phyloP scores from a whole-genome alignment of 2,797 vertebrate species.

The Remorina albescens region DNA sequence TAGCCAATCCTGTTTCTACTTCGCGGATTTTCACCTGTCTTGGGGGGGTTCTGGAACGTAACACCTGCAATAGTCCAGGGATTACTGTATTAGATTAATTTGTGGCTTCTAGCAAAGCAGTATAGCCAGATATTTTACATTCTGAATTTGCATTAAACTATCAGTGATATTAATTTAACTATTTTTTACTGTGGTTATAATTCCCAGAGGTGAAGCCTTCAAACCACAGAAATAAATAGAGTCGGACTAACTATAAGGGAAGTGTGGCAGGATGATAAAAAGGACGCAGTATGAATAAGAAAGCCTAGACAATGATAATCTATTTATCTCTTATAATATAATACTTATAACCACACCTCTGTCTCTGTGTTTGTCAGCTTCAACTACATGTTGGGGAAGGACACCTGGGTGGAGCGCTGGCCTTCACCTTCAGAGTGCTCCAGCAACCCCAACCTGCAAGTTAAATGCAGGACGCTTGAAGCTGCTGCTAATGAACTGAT shows the following conservation, averaged over 20 bases:
- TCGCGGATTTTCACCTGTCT: no score
- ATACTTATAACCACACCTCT: not conserved
- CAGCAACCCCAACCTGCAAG: slow-evolving; percentile 18
- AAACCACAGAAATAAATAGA: no score
- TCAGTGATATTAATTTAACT: not conserved
- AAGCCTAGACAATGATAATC: no score
- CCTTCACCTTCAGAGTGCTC: slow-evolving; percentile 73
- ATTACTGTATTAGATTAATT: not conserved
- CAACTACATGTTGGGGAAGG: slow-evolving; percentile 78
- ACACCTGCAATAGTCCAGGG: no score
- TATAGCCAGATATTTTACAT: not conserved
- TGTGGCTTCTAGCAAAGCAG: no score
- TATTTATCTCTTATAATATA: not conserved
- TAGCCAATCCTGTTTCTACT: no score
- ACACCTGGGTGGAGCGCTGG: slow-evolving; percentile 84
- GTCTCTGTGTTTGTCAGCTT: slow-evolving; percentile 60
- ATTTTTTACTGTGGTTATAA: not conserved
- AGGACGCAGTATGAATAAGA: no score
- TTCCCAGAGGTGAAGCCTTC: not conserved
- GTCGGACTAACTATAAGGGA: no score
- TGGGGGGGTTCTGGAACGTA: no score
- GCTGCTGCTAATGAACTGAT: slow-evolving; percentile 48
- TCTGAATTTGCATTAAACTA: not conserved
- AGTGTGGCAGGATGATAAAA: no score
- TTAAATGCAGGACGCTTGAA: slow-evolving; percentile 65